Evolutionary conservation across 2,888 invertebrate genomes (phyloP).

Genomic region (Apotomis betuletana): DNA sequence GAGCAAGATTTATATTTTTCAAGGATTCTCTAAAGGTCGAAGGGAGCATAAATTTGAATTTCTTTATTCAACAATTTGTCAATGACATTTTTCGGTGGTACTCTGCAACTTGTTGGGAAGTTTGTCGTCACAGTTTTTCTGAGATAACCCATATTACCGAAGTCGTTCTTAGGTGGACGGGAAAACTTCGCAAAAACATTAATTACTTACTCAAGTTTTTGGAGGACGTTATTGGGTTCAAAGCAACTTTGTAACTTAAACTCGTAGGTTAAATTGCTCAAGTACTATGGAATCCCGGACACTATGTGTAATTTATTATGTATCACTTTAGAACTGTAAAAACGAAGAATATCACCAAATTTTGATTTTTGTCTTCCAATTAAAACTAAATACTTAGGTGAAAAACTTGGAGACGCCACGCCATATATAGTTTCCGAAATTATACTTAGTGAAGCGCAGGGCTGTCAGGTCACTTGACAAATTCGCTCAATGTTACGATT

Average conservation of each 20-base stretch:
- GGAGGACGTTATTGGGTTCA: conserved; percentile 28
- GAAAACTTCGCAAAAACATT: conserved; percentile 59
- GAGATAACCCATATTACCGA: conserved; percentile 51
- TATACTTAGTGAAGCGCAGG: no score
- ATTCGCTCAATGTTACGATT: no score
- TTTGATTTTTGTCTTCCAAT: no score
- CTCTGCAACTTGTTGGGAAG: conserved; percentile 51
- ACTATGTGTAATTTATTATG: no score
- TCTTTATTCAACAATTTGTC: conserved; percentile 50
- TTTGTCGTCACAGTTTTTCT: conserved; percentile 48
- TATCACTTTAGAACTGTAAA: no score
- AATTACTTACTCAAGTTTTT: conserved; percentile 59
- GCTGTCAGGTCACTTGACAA: no score
- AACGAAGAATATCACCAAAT: no score
- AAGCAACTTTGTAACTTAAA: conserved; percentile 12
- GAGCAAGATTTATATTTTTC: conserved; percentile 27
- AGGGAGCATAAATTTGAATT: conserved; percentile 41
- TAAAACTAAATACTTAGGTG: no score
- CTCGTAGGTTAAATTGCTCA: neutral
- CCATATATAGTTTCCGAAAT: no score
- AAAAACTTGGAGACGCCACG: no score
- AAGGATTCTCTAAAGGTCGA: conserved; percentile 37
- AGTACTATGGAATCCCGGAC: neutral
- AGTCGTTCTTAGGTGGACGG: conserved; percentile 50
- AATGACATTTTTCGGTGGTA: conserved; percentile 51